Conservation (phyloP, 2,797 vertebrate genomes). For the Chrosomus eos region DNA sequence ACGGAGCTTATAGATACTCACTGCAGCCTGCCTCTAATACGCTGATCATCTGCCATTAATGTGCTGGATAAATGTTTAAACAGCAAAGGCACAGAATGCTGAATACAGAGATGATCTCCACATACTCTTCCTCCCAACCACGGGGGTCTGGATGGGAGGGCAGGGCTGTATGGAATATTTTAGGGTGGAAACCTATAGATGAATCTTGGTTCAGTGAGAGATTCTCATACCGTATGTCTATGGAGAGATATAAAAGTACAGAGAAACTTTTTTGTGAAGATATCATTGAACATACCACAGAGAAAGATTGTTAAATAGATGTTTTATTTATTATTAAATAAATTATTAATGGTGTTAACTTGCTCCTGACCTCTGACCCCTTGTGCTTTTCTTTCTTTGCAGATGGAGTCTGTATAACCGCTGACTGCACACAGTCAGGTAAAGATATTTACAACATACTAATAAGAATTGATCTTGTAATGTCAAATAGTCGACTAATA, state of each 20-base stretch:
- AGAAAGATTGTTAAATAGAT: background rate
- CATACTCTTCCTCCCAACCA: background rate
- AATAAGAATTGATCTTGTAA: background rate
- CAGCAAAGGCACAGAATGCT: constrained; percentile 31
- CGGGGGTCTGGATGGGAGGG: background rate
- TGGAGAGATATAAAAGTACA: constrained; percentile 11
- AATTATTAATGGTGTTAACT: constrained; percentile 32
- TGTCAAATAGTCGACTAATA: background rate
- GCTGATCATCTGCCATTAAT: constrained; percentile 16
- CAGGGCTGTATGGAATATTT: background rate
- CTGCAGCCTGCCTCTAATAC: constrained; percentile 6
- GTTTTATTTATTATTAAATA: constrained; percentile 4
- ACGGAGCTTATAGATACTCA: background rate
- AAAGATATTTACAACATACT: constrained; percentile 65
- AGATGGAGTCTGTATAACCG: constrained; percentile 92
- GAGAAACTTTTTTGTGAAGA: background rate
- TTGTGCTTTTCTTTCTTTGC: constrained; percentile 61
- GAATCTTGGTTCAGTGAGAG: background rate
- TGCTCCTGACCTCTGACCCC: background rate
- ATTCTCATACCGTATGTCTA: background rate
- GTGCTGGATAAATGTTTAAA: constrained; percentile 50
- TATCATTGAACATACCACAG: background rate
- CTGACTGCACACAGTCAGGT: constrained; percentile 94
- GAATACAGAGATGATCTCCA: constrained; percentile 18
- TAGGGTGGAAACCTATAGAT: background rate